Base-by-base conservation (phyloP, 2,113 vertebrate species). In the Leptosomus discolor region DNA sequence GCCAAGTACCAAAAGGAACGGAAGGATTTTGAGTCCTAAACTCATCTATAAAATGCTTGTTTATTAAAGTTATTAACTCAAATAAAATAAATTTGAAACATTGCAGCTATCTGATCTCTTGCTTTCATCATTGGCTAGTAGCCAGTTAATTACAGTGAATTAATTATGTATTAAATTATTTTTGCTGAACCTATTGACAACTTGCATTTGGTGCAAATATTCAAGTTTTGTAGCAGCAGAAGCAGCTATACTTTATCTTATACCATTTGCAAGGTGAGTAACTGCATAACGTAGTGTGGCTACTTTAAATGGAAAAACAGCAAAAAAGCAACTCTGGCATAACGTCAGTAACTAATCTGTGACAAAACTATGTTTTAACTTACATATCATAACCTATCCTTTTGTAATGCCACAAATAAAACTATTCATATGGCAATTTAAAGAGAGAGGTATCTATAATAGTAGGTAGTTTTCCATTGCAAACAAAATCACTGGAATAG, bases 101-200 rank as follows among this genome's bases (percentile, higher is more conserved):
- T 1, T 30, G 17, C 13, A 79, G 19, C 19, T 67, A 83, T 57
- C 70, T 67, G n/a, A 88, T 81, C 20, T 81, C 43, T 92, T 43
- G 50, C 30, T 89, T 93, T 80, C 46, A 92, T 86, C 68, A 13
- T 6, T 90, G 92, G 85, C 71, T 88, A 80, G 26, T 30, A 51
- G 63, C 85, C 95, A 93, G 58, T 70, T 86, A 92, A 94, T 94
- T 96, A 94, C 21, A 77, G 32, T 12, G 39, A 88, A 90, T 80
- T 94, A 88, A 90, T 83, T 93, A 70, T 6, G 27, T 76, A 70
- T 76, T 65, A 37, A 85, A 88, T 92, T 58, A 64, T 80, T 91
- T 81, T 93, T 91, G 15, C 29, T 56, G 63, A 88, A 80, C 32
- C 30, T 71, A 74, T 74, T 2, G 6, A 68, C 46, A 81, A 29